phyloP scores from a whole-genome alignment of 2,113 vertebrate species.

The Tupaia chinensis region DNA sequence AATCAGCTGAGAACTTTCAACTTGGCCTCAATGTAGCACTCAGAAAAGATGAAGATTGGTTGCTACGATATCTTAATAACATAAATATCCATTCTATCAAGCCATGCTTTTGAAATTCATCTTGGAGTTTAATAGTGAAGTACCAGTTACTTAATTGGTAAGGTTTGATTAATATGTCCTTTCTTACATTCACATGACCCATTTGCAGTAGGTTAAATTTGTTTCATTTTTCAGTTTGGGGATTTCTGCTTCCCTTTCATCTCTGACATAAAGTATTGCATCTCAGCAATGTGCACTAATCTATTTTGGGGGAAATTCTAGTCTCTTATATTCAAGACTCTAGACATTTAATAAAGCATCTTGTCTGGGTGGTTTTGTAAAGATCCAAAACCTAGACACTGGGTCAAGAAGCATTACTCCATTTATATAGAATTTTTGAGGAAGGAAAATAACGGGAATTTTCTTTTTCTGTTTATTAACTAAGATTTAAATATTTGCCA shows the following conservation, averaged over 20 bases:
- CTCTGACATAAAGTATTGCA: constrained; percentile 59
- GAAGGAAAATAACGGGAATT: background rate
- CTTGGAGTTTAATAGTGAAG: constrained; percentile 62
- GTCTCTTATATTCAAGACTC: background rate
- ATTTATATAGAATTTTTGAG: background rate
- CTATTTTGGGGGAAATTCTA: constrained; percentile 35
- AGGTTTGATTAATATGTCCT: constrained; percentile 71
- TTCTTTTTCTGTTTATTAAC: constrained; percentile 54
- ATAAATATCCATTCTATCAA: constrained; percentile 72
- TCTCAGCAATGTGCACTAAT: constrained; percentile 38
- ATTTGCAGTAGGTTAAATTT: constrained; percentile 63
- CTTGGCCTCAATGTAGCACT: constrained; percentile 67
- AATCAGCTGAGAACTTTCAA: constrained; percentile 77
- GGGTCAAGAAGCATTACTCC: background rate
- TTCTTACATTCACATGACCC: constrained; percentile 41
- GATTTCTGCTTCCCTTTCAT: constrained; percentile 64
- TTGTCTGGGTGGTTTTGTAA: background rate
- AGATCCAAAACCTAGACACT: constrained; percentile 2
- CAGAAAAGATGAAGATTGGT: constrained; percentile 64
- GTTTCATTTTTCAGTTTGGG: constrained; percentile 70
- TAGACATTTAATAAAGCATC: constrained; percentile 40
- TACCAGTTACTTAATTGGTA: constrained; percentile 63
- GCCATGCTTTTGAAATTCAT: constrained; percentile 69
- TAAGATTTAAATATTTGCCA: constrained; percentile 54
- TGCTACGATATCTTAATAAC: constrained; percentile 69